Evolutionary conservation across 2,888 invertebrate genomes (phyloP).

Genomic region (Leucozona laternaria): DNA sequence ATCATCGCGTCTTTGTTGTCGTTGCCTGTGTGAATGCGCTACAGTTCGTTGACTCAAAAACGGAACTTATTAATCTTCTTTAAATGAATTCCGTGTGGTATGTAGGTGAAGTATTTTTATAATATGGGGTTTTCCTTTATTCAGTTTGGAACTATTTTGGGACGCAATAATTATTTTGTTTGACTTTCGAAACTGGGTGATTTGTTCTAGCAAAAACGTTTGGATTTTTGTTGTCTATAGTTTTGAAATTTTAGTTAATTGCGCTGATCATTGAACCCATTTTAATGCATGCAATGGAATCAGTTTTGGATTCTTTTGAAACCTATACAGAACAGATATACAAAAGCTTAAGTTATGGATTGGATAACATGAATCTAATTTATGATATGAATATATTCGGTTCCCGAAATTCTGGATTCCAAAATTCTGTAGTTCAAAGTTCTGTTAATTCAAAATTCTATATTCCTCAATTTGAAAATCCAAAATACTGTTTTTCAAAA

Average conservation of each 20-base stretch:
- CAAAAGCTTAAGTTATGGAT: no score
- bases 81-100: constrained; percentile 69
- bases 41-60: constrained; percentile 58
- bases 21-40: constrained; percentile 1
- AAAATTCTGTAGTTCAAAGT: no score
- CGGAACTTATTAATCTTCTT: constrained; percentile 58
- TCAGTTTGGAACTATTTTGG: constrained; percentile 51
- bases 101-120: constrained; percentile 72
- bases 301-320: background rate
- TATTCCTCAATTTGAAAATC: no score
- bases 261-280: background rate
- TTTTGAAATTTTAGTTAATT: background rate
- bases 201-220: background rate
- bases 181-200: background rate
- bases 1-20: constrained; percentile 8
- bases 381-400: no score
- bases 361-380: no score
- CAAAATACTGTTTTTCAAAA: no score
- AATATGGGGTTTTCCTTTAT: constrained; percentile 49
- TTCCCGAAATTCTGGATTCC: no score
- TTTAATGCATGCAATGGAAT: background rate
- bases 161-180: background rate
- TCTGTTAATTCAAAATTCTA: no score
- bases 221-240: background rate
- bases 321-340: background rate